These are phyloP conservation scores for Nothoprocta pentlandii DNA, from an alignment of 2,113 vertebrate genomes.

Conservation along the genomic window DNA sequence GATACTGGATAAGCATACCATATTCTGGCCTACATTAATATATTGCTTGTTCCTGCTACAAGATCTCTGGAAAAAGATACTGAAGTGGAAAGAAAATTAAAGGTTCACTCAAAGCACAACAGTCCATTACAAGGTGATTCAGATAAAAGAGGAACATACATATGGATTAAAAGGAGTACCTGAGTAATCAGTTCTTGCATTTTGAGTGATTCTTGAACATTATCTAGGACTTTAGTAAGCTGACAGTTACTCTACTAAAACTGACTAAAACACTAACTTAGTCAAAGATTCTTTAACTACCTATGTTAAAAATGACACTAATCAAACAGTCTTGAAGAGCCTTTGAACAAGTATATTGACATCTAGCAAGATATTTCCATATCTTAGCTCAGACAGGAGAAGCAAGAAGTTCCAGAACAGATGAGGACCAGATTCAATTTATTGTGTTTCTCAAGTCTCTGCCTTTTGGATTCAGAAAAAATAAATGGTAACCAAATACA, in stretches of 20 bases:
- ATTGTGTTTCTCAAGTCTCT: background rate
- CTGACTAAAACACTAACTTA: background rate
- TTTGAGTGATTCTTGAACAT: background rate
- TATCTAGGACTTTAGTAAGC: background rate
- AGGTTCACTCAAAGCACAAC: background rate
- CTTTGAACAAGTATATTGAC: background rate
- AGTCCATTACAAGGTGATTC: background rate
- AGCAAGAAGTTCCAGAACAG: background rate
- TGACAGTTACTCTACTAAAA: background rate
- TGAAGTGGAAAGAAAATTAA: background rate
- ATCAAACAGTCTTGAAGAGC: background rate
- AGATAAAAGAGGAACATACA: background rate
- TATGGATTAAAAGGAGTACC: background rate
- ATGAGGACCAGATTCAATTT: background rate
- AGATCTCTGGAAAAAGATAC: background rate
- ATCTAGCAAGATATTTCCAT: background rate
- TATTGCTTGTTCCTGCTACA: background rate
- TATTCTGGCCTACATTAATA: background rate
- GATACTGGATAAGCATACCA: background rate
- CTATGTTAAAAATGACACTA: background rate
- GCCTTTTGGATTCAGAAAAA: background rate
- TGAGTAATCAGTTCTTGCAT: background rate
- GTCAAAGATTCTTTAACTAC: accelerated
- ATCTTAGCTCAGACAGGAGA: background rate
- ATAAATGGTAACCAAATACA: background rate